phyloP scores from a whole-genome alignment of 2,113 vertebrate genomes.

The Rostratula benghalensis region DNA sequence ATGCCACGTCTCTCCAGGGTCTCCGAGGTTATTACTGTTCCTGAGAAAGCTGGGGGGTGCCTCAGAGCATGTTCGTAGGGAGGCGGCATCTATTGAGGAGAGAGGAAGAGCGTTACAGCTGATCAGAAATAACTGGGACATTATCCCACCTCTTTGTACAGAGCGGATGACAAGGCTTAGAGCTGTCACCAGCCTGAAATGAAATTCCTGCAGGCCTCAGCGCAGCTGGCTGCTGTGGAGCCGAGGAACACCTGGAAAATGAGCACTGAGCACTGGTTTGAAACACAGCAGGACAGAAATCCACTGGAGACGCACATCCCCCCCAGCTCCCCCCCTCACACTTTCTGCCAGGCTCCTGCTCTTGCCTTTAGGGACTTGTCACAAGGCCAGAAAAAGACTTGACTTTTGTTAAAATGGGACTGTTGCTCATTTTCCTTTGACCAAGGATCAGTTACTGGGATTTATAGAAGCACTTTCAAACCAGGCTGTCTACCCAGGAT shows the following conservation, averaged over 20 bases:
- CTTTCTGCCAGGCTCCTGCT: not conserved
- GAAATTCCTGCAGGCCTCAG: not conserved
- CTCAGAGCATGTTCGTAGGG: conserved; percentile 72
- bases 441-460: not conserved
- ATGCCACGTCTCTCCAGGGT: not conserved
- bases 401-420: not conserved
- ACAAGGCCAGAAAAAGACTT: not conserved
- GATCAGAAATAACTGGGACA: not conserved
- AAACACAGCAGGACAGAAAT: not conserved
- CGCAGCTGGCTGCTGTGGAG: not conserved
- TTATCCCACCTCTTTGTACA: not conserved
- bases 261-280: not conserved
- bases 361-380: not conserved
- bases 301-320: not conserved
- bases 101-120: not conserved
- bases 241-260: not conserved
- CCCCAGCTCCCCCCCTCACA: rapidly evolving
- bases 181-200: not conserved
- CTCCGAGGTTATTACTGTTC: not conserved
- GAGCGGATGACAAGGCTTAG: not conserved
- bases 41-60: conserved; percentile 56
- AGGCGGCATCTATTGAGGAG: conserved; percentile 66
- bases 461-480: not conserved
- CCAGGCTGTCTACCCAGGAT: not conserved
- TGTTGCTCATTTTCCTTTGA: not conserved